These are phyloP conservation scores for Hephaestus fuliginosus DNA, from an alignment of 2,797 vertebrate species.

Conservation along the genomic window DNA sequence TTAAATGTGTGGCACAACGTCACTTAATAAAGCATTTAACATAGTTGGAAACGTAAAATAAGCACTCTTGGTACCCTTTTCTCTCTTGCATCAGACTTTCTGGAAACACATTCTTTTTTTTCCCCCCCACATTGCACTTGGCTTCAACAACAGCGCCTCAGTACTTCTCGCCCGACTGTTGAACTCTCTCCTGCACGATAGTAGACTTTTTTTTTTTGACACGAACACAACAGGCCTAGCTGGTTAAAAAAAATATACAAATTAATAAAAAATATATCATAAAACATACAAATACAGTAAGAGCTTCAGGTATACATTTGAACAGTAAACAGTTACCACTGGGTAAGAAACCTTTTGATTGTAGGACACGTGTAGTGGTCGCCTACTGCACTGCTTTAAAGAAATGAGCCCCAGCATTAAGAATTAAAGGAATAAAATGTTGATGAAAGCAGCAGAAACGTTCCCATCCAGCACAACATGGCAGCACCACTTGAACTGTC, in stretches of 20 bases:
- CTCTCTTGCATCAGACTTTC: slow-evolving; percentile 17
- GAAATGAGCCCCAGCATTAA: slow-evolving; percentile 50
- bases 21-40: slow-evolving; percentile 60
- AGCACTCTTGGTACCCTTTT: slow-evolving; percentile 49
- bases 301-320: slow-evolving; percentile 75
- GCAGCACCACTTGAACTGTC: slow-evolving; percentile 14
- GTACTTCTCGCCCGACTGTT: not conserved
- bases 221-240: slow-evolving; percentile 75
- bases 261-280: slow-evolving; percentile 67
- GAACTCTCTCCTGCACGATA: slow-evolving; percentile 30
- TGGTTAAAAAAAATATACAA: slow-evolving; percentile 68
- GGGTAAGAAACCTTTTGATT: slow-evolving; percentile 65
- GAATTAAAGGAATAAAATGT: slow-evolving; percentile 44
- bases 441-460: slow-evolving; percentile 67
- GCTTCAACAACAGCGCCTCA: slow-evolving; percentile 40
- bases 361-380: slow-evolving; percentile 40
- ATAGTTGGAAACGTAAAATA: slow-evolving; percentile 47
- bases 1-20: slow-evolving; percentile 42
- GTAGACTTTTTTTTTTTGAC: slow-evolving; percentile 59
- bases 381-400: slow-evolving; percentile 39
- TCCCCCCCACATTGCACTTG: slow-evolving; percentile 66
- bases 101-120: slow-evolving; percentile 12
- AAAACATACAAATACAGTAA: slow-evolving; percentile 77
- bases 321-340: slow-evolving; percentile 72
- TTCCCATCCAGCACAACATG: slow-evolving; percentile 3